These are phyloP conservation scores for Sialis lutaria DNA, from an alignment of 2,888 invertebrate genomes.

Conservation along the genomic window DNA sequence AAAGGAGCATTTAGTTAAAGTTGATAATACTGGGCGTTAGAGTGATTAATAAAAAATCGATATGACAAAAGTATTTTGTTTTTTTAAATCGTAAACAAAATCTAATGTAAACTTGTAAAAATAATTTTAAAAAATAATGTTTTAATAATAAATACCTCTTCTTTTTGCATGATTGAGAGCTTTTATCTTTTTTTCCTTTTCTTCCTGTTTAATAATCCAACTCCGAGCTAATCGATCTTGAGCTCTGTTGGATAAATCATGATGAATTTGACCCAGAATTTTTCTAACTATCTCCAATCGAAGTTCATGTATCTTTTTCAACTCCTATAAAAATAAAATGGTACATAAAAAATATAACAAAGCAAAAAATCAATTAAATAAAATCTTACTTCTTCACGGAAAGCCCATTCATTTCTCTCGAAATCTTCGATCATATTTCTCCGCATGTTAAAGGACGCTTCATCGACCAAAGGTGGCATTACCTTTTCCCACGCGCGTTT, in stretches of 20 bases:
- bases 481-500: constrained; percentile 43
- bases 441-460: constrained; percentile 37
- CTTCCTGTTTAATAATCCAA: constrained; percentile 31
- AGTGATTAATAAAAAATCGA: too few relatives aligned
- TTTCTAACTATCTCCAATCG: constrained; percentile 52
- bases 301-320: constrained; percentile 50
- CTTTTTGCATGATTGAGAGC: constrained; percentile 33
- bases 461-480: constrained; percentile 33
- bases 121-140: constrained; percentile 8
- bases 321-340: constrained; percentile 31
- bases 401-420: constrained; percentile 69
- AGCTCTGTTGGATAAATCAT: constrained; percentile 25
- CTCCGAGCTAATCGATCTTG: constrained; percentile 31
- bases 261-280: constrained; percentile 35
- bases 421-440: constrained; percentile 56
- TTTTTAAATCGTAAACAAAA: too few relatives aligned
- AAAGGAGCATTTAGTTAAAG: too few relatives aligned
- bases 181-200: constrained; percentile 35
- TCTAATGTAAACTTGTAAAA: too few relatives aligned
- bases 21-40: too few relatives aligned
- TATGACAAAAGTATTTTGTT: too few relatives aligned
- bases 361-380: neutral
- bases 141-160: constrained; percentile 24
- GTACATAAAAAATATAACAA: neutral
- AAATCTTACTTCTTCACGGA: constrained; percentile 47